Conservation (phyloP, 1,140 invertebrate genomes). For the Cephus cinctus region DNA sequence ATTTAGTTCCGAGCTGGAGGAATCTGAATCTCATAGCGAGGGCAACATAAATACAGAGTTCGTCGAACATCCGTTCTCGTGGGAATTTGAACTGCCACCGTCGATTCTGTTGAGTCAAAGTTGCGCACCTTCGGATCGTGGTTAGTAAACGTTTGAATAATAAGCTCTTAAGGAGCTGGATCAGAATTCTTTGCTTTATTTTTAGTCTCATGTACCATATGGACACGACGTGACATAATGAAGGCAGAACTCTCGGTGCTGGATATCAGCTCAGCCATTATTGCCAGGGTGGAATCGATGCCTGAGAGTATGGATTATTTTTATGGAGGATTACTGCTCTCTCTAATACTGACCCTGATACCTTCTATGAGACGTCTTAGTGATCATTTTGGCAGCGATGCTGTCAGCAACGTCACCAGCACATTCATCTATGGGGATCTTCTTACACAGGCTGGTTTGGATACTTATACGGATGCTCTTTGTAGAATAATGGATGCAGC, state of each 20-base stretch:
- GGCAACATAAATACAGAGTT: slow-evolving; percentile 53
- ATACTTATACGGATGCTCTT: slow-evolving; percentile 40
- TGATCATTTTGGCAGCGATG: slow-evolving; percentile 47
- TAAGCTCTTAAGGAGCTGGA: no score
- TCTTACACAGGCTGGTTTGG: slow-evolving; percentile 35
- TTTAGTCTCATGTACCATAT: slow-evolving; percentile 90
- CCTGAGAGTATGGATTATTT: slow-evolving; percentile 82
- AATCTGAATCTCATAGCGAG: slow-evolving; percentile 58
- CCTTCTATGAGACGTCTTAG: slow-evolving; percentile 60
- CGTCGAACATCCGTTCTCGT: slow-evolving; percentile 64
- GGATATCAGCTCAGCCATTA: slow-evolving; percentile 92
- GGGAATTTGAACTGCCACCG: slow-evolving; percentile 74
- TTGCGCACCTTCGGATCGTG: slow-evolving; percentile 70
- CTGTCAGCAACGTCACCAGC: slow-evolving; percentile 36
- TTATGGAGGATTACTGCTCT: slow-evolving; percentile 66
- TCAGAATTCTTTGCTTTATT: no score
- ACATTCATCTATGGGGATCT: slow-evolving; percentile 46
- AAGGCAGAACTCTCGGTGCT: slow-evolving; percentile 90
- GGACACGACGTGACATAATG: slow-evolving; percentile 85
- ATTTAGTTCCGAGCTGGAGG: slow-evolving; percentile 67
- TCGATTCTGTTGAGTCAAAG: slow-evolving; percentile 71
- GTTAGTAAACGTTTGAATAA: slow-evolving; percentile 50
- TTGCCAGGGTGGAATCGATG: slow-evolving; percentile 81
- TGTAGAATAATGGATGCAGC: slow-evolving; percentile 46
- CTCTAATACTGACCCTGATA: slow-evolving; percentile 58